A percentile compares a stretch with the other conserved stretches of the same genome.
These are phyloP conservation scores for Sebastes wilsoni DNA, from an alignment of 2,797 vertebrate species.

Conservation along the genomic window DNA sequence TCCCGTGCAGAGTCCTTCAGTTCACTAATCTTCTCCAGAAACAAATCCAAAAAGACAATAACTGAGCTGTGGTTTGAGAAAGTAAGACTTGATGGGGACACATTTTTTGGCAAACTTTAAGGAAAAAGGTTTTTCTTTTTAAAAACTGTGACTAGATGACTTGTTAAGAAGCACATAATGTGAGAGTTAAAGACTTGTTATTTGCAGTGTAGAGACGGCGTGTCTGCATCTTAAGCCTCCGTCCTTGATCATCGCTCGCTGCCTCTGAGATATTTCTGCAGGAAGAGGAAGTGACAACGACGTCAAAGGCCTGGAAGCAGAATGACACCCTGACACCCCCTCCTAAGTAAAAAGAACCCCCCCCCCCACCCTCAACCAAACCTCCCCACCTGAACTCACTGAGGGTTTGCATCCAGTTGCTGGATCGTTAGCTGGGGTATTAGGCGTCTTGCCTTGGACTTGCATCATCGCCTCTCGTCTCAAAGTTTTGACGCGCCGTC, in stretches of 20 bases:
- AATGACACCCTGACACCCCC: conserved; percentile 25
- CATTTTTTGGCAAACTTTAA: background rate
- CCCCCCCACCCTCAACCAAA: background rate
- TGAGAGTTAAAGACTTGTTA: background rate
- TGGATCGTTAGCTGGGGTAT: conserved; percentile 73
- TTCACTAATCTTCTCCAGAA: background rate
- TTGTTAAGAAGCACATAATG: background rate
- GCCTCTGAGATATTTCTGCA: conserved; percentile 31
- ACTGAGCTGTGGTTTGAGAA: background rate
- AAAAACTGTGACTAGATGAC: background rate
- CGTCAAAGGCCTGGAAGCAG: conserved; percentile 34
- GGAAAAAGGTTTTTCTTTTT: background rate
- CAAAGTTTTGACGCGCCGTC: conserved; percentile 54
- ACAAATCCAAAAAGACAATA: background rate
- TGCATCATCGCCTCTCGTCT: conserved; percentile 79
- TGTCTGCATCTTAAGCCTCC: conserved; percentile 1
- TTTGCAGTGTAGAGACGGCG: background rate
- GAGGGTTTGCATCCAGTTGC: conserved; percentile 79
- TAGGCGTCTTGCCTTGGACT: conserved; percentile 77
- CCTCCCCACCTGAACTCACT: conserved; percentile 66
- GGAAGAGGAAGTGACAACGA: conserved; percentile 48
- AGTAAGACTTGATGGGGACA: background rate
- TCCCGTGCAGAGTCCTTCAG: background rate
- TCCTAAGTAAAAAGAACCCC: background rate
- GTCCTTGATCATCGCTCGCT: conserved; percentile 45